These are phyloP conservation scores for Drosophila auraria DNA, from an alignment of 1,140 invertebrate species.

Conservation along the genomic window DNA sequence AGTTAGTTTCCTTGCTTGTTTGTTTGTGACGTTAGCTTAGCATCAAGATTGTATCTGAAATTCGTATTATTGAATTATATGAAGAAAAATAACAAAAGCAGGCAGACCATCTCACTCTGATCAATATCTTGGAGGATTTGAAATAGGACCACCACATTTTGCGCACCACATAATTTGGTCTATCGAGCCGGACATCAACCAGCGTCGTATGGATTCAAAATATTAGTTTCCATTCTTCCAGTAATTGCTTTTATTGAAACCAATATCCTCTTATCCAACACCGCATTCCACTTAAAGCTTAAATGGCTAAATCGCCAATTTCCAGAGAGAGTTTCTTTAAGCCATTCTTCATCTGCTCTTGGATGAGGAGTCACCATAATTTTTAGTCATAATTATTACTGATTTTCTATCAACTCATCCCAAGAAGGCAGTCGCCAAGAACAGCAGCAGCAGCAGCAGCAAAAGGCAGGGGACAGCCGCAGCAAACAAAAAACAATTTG, in stretches of 20 bases:
- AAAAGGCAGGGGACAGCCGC: slow-evolving; percentile 5
- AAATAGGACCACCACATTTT: no score
- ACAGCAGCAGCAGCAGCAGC: slow-evolving; percentile 15
- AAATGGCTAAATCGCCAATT: not conserved
- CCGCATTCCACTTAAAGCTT: not conserved
- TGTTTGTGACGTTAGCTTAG: no score
- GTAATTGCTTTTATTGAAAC: not conserved
- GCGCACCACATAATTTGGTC: no score
- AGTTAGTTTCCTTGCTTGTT: no score
- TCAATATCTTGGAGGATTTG: no score
- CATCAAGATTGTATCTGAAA: no score
- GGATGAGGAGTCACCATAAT: slow-evolving; percentile 40
- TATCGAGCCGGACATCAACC: no score
- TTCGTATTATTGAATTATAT: no score
- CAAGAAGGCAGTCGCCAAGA: slow-evolving; percentile 39
- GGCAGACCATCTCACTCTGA: no score
- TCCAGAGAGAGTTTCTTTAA: slow-evolving; percentile 12
- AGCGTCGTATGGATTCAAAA: no score
- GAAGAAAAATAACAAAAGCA: no score
- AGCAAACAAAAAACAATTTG: slow-evolving; percentile 65
- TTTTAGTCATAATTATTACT: slow-evolving; percentile 51
- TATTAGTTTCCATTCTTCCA: not conserved
- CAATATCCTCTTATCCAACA: slow-evolving; percentile 7
- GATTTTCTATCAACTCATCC: slow-evolving; percentile 54
- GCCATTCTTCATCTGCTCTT: slow-evolving; percentile 30